A percentile compares a stretch with the other conserved stretches of the same genome.
Conservation (phyloP, 2,797 vertebrate species). For the Falco peregrinus region DNA sequence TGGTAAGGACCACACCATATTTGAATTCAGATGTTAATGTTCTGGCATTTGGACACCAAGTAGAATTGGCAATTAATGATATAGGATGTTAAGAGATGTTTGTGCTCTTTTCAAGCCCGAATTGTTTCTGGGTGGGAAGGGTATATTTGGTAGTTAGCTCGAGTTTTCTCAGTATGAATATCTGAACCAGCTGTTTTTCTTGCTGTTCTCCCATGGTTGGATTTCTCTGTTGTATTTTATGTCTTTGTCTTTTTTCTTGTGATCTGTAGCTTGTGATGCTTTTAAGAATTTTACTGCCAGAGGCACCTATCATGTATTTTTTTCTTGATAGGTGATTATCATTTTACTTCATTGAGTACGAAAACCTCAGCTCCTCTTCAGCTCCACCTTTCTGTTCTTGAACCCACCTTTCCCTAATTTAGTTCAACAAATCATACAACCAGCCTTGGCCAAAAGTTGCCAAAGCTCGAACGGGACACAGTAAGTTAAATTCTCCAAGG, state of each 20-base stretch:
- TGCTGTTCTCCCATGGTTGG: neutral
- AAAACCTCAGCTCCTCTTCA: neutral
- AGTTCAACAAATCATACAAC: neutral
- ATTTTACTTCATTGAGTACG: neutral
- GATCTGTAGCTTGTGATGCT: neutral
- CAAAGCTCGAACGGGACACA: neutral
- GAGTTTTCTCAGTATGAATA: constrained; percentile 53
- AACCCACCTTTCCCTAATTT: neutral
- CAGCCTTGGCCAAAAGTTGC: neutral
- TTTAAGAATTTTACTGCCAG: neutral
- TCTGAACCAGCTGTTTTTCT: constrained; percentile 57
- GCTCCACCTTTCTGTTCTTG: neutral
- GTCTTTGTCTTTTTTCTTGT: neutral
- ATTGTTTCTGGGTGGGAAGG: constrained; percentile 45
- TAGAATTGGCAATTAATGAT: constrained; percentile 12
- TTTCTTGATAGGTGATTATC: neutral
- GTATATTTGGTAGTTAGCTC: constrained; percentile 42
- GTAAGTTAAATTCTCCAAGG: neutral
- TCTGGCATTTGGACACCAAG: constrained; percentile 5
- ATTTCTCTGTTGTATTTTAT: constrained; percentile 17
- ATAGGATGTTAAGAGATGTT: neutral
- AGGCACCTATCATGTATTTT: neutral
- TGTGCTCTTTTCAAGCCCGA: neutral
- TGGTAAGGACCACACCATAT: neutral
- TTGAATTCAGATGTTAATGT: neutral